Base-by-base conservation (phyloP, 2,888 invertebrate genomes). In the Mycogona germanica region DNA sequence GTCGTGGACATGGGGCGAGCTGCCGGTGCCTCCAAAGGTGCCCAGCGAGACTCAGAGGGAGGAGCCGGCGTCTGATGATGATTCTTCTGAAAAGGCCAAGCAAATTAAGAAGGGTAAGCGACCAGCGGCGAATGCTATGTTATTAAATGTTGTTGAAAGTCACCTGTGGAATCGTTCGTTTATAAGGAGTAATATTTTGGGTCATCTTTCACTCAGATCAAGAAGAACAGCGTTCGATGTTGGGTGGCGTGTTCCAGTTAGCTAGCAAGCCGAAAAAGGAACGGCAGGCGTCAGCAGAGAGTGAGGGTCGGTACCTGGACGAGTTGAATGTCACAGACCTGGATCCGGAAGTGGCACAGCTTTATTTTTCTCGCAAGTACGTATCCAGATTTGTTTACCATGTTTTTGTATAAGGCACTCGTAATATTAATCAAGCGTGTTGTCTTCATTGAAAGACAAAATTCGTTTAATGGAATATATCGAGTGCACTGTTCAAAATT, bases 221-320 rank as follows among this genome's bases (percentile, higher is more conserved):
- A 53, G 71, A 72, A 60, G 75, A 72, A 58, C 74, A 76, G 61
- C 70, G 73, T 59, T 89, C 89, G 38, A 87, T 89, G 77, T 76
- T 92, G 59, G 84, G 87, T 67, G 86, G 85, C 63, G 86, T 95
- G 84, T 86, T 93, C 70, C 85, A 87, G 61, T 93, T 93, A 71
- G 93, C 93, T 84, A 81, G 84, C 69, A 80, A 80, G 64, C 80
- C 78, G 37, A 77, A 77, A 65, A 61, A 62, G 52, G 35, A 38
- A 5, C 30, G 53, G 14, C 52, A 50, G 45, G 40, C 75, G 64
- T n/a, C n/a, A n/a, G 75, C 76, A 26, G 77, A 77, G 64, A 73
- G 79, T 14, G 87, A 85, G 62, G 89, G 88, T 53, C 84, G 95
- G 60, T 96, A 95, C 71, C 76, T 96, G 56, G 91, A 92, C 53